Percentiles rank a stretch among this genome's conserved stretches.
Conservation (phyloP, 1,140 invertebrate genomes). For the Drosophila ironensis region DNA sequence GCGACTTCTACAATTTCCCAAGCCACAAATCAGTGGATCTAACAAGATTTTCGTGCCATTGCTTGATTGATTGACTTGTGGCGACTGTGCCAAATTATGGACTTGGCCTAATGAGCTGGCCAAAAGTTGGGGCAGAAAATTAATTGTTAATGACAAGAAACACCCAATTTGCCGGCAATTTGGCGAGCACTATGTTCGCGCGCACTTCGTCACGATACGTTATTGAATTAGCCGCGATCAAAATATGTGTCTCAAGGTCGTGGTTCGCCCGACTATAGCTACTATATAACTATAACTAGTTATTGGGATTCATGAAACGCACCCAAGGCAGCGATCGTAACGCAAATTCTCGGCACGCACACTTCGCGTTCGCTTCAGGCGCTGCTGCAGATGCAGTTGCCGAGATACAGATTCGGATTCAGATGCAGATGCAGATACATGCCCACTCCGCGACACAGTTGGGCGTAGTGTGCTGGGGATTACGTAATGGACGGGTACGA, state of each 20-base stretch:
- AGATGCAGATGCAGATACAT: slow-evolving; percentile 26
- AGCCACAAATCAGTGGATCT: slow-evolving; percentile 25
- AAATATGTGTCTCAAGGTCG: slow-evolving; percentile 67
- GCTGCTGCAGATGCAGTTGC: slow-evolving; percentile 18
- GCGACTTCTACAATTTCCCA: neutral
- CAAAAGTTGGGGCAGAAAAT: slow-evolving; percentile 28
- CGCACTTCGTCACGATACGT: slow-evolving; percentile 57
- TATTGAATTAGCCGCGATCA: slow-evolving; percentile 27
- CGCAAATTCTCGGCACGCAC: slow-evolving; percentile 65
- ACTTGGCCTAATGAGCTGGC: slow-evolving; percentile 57
- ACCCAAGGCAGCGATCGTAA: slow-evolving; percentile 34
- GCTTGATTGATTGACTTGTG: slow-evolving; percentile 54
- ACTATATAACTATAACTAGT: slow-evolving; percentile 43
- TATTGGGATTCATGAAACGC: slow-evolving; percentile 49
- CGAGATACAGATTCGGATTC: slow-evolving; percentile 11
- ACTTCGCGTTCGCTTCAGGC: neutral
- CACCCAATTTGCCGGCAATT: slow-evolving; percentile 40
- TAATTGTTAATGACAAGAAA: slow-evolving; percentile 42
- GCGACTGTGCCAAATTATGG: slow-evolving; percentile 30
- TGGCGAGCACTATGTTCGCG: slow-evolving; percentile 36
- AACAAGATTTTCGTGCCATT: slow-evolving; percentile 51
- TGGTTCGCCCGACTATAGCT: slow-evolving; percentile 4
- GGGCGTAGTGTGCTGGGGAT: slow-evolving; percentile 58
- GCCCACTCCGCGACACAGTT: slow-evolving; percentile 53
- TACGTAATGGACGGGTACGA: slow-evolving; percentile 69